Percentiles rank a stretch among this genome's conserved stretches.
phyloP scores from a whole-genome alignment of 2,113 vertebrate genomes.

The Scopus umbretta region DNA sequence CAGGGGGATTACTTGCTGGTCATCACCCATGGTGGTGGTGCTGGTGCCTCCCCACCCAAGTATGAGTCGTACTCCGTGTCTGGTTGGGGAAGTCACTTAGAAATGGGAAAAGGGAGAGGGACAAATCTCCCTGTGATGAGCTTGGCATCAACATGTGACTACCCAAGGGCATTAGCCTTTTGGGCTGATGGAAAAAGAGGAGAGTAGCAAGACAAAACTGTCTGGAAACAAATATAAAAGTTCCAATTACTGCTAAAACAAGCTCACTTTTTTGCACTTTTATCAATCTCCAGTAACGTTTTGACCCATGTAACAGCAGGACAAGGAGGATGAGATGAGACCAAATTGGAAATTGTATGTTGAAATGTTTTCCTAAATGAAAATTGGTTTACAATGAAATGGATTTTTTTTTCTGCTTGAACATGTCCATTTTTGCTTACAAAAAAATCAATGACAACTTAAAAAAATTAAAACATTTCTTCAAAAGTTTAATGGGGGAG shows the following conservation, averaged over 20 bases:
- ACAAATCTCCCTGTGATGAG: not conserved
- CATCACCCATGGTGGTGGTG: accelerated
- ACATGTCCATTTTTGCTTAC: slow-evolving; percentile 40
- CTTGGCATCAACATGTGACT: not conserved
- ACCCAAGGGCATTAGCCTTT: not conserved
- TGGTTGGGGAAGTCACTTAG: not conserved
- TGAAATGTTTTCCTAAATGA: slow-evolving; percentile 15
- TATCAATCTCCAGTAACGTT: not conserved
- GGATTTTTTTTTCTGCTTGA: slow-evolving; percentile 20
- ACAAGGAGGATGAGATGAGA: not conserved
- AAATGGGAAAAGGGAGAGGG: not conserved
- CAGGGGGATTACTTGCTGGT: not conserved
- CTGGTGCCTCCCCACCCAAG: not conserved
- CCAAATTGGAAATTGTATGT: not conserved
- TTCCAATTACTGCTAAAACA: not conserved
- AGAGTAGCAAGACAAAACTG: not conserved
- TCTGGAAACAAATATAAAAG: not conserved
- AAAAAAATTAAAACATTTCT: slow-evolving; percentile 49
- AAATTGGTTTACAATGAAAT: slow-evolving; percentile 1
- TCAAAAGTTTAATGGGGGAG: slow-evolving; percentile 32
- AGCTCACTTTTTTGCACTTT: not conserved
- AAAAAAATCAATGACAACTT: slow-evolving; percentile 50
- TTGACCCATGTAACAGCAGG: not conserved
- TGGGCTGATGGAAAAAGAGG: not conserved
- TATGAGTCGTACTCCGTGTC: not conserved